Conservation (phyloP, 2,113 vertebrate species). For the Patagioenas fasciata region DNA sequence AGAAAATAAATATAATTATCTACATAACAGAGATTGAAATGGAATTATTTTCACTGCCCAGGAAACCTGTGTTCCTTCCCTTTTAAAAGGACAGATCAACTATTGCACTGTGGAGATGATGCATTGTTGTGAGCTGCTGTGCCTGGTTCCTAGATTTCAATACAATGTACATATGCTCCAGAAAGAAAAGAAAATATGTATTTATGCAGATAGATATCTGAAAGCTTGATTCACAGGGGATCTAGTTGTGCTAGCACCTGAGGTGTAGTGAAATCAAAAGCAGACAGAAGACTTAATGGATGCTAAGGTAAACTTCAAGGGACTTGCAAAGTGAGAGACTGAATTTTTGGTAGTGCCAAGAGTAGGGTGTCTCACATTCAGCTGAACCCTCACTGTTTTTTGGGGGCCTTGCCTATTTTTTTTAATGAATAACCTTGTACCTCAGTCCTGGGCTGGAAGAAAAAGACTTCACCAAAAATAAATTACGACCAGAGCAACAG, state of each 20-base stretch:
- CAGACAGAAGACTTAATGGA: background rate
- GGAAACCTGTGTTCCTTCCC: background rate
- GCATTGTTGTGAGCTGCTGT: background rate
- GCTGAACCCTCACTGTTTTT: background rate
- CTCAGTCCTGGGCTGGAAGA: background rate
- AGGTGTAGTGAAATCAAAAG: background rate
- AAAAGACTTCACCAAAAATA: background rate
- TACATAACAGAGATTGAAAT: background rate
- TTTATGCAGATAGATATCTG: background rate
- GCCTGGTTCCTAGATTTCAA: background rate
- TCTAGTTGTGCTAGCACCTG: background rate
- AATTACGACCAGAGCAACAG: background rate
- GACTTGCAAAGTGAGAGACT: background rate
- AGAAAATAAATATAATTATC: constrained; percentile 25
- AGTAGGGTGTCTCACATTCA: background rate
- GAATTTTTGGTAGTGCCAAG: background rate
- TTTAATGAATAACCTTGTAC: constrained; percentile 13
- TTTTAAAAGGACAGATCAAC: background rate
- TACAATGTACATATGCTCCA: background rate
- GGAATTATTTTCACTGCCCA: background rate
- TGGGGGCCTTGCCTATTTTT: background rate
- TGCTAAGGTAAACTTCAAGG: background rate
- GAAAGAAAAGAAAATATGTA: background rate
- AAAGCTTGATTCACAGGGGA: background rate
- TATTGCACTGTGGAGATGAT: background rate